Evolutionary conservation across 2,797 vertebrate genomes (phyloP), one percentile per base, ranked within the genome.

Genomic region (Kryptolebias ocellatus): DNA sequence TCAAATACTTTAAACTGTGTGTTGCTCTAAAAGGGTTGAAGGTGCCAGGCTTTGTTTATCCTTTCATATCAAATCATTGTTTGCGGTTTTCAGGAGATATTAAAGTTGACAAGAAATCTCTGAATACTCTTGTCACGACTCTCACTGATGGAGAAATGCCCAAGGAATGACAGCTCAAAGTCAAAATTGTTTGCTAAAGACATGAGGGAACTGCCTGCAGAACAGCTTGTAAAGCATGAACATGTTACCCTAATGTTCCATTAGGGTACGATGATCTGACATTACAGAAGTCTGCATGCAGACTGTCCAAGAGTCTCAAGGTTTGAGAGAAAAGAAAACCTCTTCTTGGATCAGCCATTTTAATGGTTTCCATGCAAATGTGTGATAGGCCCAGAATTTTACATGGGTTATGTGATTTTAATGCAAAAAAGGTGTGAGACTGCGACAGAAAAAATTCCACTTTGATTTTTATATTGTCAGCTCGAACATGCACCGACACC

Each of bases 251-350:
- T 24, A 24, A 24, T 24, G 83, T 65, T 66, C 49, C 53, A 46
- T 82, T 77, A 27, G 53, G 77, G 83, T 85, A 83, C 65, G 72
- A 79, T 49, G 67, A 85, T 81, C 54, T 42, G 10, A 42, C 66
- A 39, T 84, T 73, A 67, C 67, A 75, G 74, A 56, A 37, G 29
- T 70, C 71, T 67, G 71, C 62, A 68, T 67, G 64, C n/a, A 49
- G 39, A 42, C 37, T 11, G 37, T 10, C 37, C 60, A 65, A 49
- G 11, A 56, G 72, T 65, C 68, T 52, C 24, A 12, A 63, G 53
- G 58, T 24, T 11, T 24, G 52, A 60, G 18, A 27, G 37, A 63
- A 56, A 57, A 60, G 60, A 63, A 54, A 31, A 56, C 68, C 60
- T 56, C 60, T 64, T 50, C 52, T 29, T 18, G 53, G 64, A 67